Percentiles rank a stretch among this genome's conserved stretches.
Evolutionary conservation across 2,888 invertebrate genomes (phyloP).

Genomic region (Saturnia japonica): DNA sequence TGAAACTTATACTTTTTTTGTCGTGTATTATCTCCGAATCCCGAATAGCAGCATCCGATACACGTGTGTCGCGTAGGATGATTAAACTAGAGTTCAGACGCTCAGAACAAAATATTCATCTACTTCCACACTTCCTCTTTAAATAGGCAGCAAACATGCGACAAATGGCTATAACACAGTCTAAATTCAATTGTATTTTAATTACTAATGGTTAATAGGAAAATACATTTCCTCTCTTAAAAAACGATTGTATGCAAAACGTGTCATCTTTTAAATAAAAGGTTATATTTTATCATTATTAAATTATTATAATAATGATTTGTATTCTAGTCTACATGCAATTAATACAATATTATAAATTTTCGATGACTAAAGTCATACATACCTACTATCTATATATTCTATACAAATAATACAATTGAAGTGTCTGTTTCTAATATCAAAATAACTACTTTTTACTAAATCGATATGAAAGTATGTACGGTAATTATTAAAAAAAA

Average conservation of each 20-base stretch:
- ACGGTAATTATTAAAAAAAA: too few species aligned
- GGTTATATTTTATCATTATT: neutral
- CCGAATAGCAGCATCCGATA: constrained; percentile 37
- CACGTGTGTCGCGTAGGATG: constrained; percentile 34
- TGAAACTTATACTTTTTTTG: constrained; percentile 15
- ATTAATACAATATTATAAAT: neutral
- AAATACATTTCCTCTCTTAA: constrained; percentile 20
- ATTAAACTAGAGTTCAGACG: constrained; percentile 21
- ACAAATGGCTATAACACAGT: constrained; percentile 13
- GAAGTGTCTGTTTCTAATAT: too few species aligned
- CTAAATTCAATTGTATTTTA: constrained; percentile 46
- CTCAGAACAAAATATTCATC: constrained; percentile 36
- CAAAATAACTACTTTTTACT: too few species aligned
- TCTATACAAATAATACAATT: too few species aligned
- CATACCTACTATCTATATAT: too few species aligned
- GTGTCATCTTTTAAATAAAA: neutral
- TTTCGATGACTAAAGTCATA: neutral
- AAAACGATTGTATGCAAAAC: constrained; percentile 18
- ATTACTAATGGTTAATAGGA: constrained; percentile 30
- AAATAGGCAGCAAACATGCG: constrained; percentile 14
- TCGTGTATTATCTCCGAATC: constrained; percentile 24
- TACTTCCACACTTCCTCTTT: constrained; percentile 33
- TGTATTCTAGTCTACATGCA: neutral
- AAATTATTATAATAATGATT: neutral
- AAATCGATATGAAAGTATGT: too few species aligned